Conservation (phyloP, 1,140 invertebrate species). For the Hirudo medicinalis region DNA sequence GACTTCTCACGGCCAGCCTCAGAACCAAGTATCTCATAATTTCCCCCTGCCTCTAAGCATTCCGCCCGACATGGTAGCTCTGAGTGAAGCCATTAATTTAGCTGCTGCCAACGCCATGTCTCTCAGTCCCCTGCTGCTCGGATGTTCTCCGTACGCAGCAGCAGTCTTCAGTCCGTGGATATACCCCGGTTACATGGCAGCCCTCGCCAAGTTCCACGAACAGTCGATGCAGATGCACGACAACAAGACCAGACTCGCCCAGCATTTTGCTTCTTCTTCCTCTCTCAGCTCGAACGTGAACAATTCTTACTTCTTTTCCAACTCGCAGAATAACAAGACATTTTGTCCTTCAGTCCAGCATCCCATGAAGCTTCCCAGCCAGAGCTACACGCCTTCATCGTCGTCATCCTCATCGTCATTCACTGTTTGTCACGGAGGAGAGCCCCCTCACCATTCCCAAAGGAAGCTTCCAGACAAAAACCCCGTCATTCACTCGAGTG, state of each 20-base stretch:
- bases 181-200: conserved; percentile 8
- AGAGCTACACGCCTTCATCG: too few relatives aligned
- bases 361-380: not conserved
- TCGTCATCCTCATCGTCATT: too few relatives aligned
- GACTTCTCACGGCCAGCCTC: not conserved
- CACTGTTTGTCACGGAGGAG: too few relatives aligned
- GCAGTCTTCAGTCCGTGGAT: conserved; percentile 15
- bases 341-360: conserved; percentile 7
- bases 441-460: not conserved
- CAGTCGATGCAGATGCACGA: not conserved
- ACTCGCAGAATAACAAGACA: not conserved
- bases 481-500: not conserved
- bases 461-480: not conserved
- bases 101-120: conserved; percentile 1
- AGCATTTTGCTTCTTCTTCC: not conserved
- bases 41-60: not conserved
- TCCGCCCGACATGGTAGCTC: not conserved
- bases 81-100: conserved; percentile 4
- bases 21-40: not conserved
- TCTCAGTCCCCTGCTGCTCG: not conserved
- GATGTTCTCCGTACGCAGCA: not conserved
- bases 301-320: not conserved
- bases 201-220: not conserved
- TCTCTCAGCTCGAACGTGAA: not conserved
- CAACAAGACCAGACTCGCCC: not conserved